These are phyloP conservation scores for Spea multiplicata DNA, from an alignment of 2,113 vertebrate genomes.

Conservation along the genomic window DNA sequence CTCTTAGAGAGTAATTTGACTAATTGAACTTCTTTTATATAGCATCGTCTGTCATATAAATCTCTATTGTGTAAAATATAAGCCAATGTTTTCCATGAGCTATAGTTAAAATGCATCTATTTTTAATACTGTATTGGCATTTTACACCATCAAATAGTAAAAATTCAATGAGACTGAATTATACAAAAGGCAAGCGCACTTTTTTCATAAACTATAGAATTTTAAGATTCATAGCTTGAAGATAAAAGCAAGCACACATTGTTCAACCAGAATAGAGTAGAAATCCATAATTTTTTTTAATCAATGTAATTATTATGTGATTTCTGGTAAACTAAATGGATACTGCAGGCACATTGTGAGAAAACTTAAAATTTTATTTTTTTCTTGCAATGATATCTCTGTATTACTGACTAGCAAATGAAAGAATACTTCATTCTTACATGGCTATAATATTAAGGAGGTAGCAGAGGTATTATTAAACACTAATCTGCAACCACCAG, in stretches of 20 bases:
- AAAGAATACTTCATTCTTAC: not conserved
- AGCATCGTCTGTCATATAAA: not conserved
- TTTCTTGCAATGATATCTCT: not conserved
- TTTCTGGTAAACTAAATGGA: not conserved
- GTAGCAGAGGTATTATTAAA: too few relatives aligned
- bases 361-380: not conserved
- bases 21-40: not conserved
- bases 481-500: too few relatives aligned
- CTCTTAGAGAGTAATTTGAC: not conserved
- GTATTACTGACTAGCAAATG: not conserved
- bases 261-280: not conserved
- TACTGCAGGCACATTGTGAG: not conserved
- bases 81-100: not conserved
- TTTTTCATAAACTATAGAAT: not conserved
- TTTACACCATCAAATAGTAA: not conserved
- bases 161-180: not conserved
- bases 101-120: not conserved
- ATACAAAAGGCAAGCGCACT: not conserved
- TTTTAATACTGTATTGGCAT: not conserved
- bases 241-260: not conserved
- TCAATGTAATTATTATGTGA: not conserved
- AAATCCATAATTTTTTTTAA: not conserved
- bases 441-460: not conserved
- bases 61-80: not conserved
- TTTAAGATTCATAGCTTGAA: not conserved